Evolutionary conservation across 2,888 invertebrate species (phyloP), one percentile per base, ranked within the genome.

Genomic region (Drosophila mercatorum): DNA sequence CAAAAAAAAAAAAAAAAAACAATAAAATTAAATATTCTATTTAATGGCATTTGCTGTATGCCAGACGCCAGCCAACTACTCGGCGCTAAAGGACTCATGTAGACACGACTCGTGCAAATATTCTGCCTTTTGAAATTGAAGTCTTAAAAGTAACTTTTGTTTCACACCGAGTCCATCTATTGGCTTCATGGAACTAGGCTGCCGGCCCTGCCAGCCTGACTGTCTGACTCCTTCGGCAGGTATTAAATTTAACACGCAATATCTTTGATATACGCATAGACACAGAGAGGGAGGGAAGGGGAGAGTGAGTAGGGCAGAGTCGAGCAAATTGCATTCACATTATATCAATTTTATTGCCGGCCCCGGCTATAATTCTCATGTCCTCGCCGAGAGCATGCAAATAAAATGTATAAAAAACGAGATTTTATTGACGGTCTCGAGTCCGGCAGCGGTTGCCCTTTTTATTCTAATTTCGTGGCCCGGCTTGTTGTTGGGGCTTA

Each of bases 11-110:
- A 49, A n/a, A n/a, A n/a, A 49, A 3, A 1, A 31, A 49, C 86
- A 89, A 89, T 89, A 85, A 86, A 86, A 86, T 86, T 88, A 86
- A 88, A 85, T 88, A 86, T 86, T 86, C 90, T 72, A 85, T 80
- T 89, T 89, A 86, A 89, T 89, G 88, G 86, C 73, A 55, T 55
- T 57, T 71, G 85, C 71, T 66, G 80, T 61, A 79, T 70, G 68
- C 81, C 70, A 74, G 81, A 81, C 76, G 87, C 72, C 55, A 60
- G 67, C 51, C 61, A 64, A 60, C 60, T 52, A 43, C 31, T n/a
- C n/a, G 5, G 28, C 28, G 28, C 36, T 28, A 4, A 17, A 47
- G 38, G 47, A 22, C 31, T 17, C 49, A 3, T 49, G 31, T 34
- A 11, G 28, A 31, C 43, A 34, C 4, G 43, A 17, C 38, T 28